Evolutionary conservation across 1,140 invertebrate species (phyloP).

Genomic region (Pectinophora gossypiella): DNA sequence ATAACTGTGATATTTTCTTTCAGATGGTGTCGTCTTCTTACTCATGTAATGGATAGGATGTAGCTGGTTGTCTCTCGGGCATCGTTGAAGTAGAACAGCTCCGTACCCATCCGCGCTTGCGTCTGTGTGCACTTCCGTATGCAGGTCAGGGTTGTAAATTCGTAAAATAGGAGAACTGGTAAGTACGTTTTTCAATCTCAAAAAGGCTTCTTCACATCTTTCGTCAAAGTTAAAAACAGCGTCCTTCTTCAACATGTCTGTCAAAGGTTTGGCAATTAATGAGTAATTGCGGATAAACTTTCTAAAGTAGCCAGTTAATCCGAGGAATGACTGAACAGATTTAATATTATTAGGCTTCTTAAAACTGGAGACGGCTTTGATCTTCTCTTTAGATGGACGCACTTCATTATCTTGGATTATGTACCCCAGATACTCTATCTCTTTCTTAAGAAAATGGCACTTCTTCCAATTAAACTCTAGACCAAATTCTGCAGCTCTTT

Average conservation of each 20-base stretch:
- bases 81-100: conserved; percentile 40
- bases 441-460: conserved; percentile 30
- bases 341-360: conserved; percentile 27
- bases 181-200: conserved; percentile 19
- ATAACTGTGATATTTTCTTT: conserved; percentile 25
- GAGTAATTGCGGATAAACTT: conserved; percentile 40
- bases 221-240: conserved; percentile 20
- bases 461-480: conserved; percentile 25
- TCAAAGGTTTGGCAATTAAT: conserved; percentile 37
- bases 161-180: conserved; percentile 20
- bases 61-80: conserved; percentile 25
- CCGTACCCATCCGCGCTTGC: conserved; percentile 17
- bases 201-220: conserved; percentile 13
- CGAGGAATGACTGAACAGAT: conserved; percentile 21
- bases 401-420: conserved; percentile 15
- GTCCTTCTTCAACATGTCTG: conserved; percentile 33
- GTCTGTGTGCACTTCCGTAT: conserved; percentile 9
- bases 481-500: conserved; percentile 8
- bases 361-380: conserved; percentile 27
- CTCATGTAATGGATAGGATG: too few relatives aligned
- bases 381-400: conserved; percentile 20
- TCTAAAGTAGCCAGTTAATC: conserved; percentile 34
- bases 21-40: conserved; percentile 28
- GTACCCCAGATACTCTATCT: conserved; percentile 32
- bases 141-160: not conserved